Evolutionary conservation across 2,888 invertebrate species (phyloP), one percentile per base, ranked within the genome.

Genomic region (Leptopilina syphax): DNA sequence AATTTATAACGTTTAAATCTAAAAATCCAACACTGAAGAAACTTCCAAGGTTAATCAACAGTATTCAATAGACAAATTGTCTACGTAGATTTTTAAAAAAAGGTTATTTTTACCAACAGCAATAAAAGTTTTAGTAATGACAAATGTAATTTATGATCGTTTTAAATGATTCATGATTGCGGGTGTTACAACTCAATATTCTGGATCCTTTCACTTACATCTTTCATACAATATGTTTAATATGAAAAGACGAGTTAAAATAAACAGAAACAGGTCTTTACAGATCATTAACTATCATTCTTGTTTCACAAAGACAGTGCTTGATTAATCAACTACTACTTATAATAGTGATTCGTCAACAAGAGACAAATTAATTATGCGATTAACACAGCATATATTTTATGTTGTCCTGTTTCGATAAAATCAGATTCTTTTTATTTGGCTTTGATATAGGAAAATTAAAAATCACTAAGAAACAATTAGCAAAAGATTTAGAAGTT

Each of bases 291-390:
- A 12, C n/a, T 66, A 50, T 68, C 34, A 34, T 34, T 34, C 50
- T 24, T 68, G 50, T 50, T 50, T 68, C 24, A 68, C 9, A 68
- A 47, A 68, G 67, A 68, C 44, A 68, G 12, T 68, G 50, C 12
- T 27, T 24, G 68, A 47, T 50, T 10, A 66, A 41, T 66, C 34
- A 41, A 66, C 66, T 41, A 41, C 41, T 13, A 50, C n/a, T 68
- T 68, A 4, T 34, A 34, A 34, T 34, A 68, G 47, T 50, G 68
- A 68, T 68, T 68, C 68, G 24, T 47, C 68, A 68, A n/a, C 24
- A 68, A 18, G 50, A 24, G 50, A 24, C 24, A 68, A 68, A 68
- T 50, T 68, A 68, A 67, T 68, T 68, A 50, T 50, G 47, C 68
- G 68, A 68, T 68, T 50, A 50, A 68, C n/a, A 18, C 18, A 50